Evolutionary conservation across 2,888 invertebrate genomes (phyloP).

Genomic region (Drosophila neutralis): DNA sequence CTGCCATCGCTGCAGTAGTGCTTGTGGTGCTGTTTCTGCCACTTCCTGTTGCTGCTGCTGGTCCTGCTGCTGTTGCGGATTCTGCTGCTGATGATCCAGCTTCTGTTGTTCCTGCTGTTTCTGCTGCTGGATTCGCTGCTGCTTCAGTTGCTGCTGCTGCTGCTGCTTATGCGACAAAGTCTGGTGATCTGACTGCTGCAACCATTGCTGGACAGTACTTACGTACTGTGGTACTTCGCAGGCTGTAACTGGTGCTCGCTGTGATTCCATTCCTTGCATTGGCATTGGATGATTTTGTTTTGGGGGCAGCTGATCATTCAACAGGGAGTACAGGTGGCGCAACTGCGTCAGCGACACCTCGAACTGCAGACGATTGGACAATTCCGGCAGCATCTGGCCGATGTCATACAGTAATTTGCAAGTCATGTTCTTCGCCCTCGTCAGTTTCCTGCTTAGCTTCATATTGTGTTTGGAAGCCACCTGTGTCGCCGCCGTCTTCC

Average conservation of each 20-base stretch:
- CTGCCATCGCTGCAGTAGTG: background rate
- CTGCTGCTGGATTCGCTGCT: no score
- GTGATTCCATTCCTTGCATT: background rate
- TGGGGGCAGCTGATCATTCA: background rate
- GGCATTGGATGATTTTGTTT: background rate
- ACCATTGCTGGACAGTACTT: background rate
- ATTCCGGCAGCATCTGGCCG: constrained; percentile 34
- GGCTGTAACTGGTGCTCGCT: background rate
- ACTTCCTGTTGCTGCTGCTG: background rate
- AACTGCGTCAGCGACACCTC: constrained; percentile 24
- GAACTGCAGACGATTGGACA: constrained; percentile 33
- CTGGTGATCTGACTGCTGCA: background rate
- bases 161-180: background rate
- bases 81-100: background rate
- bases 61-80: no score
- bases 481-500: background rate
- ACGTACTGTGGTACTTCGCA: background rate
- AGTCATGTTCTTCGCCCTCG: constrained; percentile 33
- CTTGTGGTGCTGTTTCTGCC: background rate
- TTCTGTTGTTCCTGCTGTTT: background rate
- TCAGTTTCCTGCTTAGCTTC: constrained; percentile 21
- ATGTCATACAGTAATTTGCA: constrained; percentile 18
- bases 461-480: background rate
- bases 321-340: constrained; percentile 15
- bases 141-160: background rate